Evolutionary conservation across 2,888 invertebrate species (phyloP), one percentile per base, ranked within the genome.

Genomic region (Drosophila tripunctata): DNA sequence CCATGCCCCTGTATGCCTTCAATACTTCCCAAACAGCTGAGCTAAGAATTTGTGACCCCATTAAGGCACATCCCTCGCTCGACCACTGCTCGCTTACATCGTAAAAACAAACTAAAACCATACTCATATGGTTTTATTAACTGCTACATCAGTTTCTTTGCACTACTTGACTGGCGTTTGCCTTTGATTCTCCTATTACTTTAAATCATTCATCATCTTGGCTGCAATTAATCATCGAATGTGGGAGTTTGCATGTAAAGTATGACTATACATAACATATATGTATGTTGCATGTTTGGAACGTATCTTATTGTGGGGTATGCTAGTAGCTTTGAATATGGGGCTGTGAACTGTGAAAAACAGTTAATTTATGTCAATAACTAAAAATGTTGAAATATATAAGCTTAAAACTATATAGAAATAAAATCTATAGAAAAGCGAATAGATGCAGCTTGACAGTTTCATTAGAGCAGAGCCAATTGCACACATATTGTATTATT

Each of bases 141-240:
- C 35, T 44, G 27, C 52, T n/a, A 22, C 21, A 38, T 21, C 38
- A 35, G 38, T 21, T 30, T 21, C 31, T 12, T 40, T 40, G 44
- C 36, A 43, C 38, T 55, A 50, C 45, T 52, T 36, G 61, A 44
- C 55, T 56, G 38, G 65, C 71, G 58, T 65, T 64, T 63, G 79
- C 71, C 65, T 66, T 60, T 68, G 64, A 76, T 82, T 75, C 81
- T 80, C 64, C 81, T 81, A 76, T 85, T 84, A 81, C 83, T 77
- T 85, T 76, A 77, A 78, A 81, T 81, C 88, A 89, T 89, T 89
- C 88, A 89, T 89, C 90, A 89, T 85, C 82, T 83, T 84, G 83
- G 69, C 86, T 85, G 85, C 86, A 89, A 89, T 89, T 89, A 89
- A 89, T 89, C 90, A 89, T 89, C 83, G 79, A 78, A 85, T 70